Base-by-base conservation (phyloP, 2,888 invertebrate species). In the Belgica antarctica region DNA sequence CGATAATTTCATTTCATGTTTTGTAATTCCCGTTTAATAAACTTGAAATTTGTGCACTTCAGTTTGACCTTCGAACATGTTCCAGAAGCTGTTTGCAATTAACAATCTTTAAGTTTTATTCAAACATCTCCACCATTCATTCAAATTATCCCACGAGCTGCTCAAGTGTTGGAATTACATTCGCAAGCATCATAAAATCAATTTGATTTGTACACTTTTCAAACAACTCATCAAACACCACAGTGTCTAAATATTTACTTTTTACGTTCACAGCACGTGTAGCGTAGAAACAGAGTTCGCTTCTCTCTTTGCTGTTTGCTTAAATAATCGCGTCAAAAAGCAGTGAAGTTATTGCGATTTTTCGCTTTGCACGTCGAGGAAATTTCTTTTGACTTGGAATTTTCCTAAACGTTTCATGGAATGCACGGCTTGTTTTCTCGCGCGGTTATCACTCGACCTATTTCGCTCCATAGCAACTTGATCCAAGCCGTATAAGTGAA, bases 151-250 rank as follows among this genome's bases (percentile, higher is more conserved):
- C 15, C 41, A 41, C 3, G 41, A 41, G 4, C 10, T 41, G 41
- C 52, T 12, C 12, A 22, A 52, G 52, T 52, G 52, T 2, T 31
- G 12, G 12, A 31, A 31, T 31, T 12, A 31, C 34, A 31, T n/a
- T n/a, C n/a, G 12, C 7, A 52, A 22, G 22, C 52, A 19, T 52
- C 52, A 52, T 17, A 52, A 52, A 52, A 52, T 52, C 52, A 52
- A 52, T 52, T 52, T 22, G 52, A 52, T 17, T n/a, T 52, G 19
- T 52, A 22, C 52, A 52, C 22, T 52, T 19, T 22, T 52, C 52
- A 52, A 52, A 52, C 52, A 52, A 52, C 41, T 52, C 52, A 22
- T 52, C 52, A 22, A 41, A 22, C 52, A 52, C 52, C 52, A 22
- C 7, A 17, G 52, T 17, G 19, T 52, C 3, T 52, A 52, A 52